phyloP scores from a whole-genome alignment of 2,797 vertebrate species.

The Cryptoprocta ferox region DNA sequence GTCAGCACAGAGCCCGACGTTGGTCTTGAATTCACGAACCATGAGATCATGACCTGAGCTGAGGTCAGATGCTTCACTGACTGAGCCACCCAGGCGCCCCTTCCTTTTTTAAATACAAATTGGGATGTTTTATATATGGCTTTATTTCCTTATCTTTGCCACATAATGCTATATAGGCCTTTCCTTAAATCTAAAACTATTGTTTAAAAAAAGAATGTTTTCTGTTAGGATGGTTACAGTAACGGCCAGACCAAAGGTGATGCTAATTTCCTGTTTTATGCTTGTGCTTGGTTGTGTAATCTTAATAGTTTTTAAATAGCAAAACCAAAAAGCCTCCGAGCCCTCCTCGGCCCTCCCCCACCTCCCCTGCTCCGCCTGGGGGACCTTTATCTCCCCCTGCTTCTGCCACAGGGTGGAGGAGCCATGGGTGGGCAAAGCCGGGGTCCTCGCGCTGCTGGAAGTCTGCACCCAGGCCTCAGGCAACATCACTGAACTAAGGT shows the following conservation, averaged over 20 bases:
- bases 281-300: not conserved
- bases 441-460: slow-evolving; percentile 77
- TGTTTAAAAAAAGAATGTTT: not conserved
- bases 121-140: not conserved
- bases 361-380: not conserved
- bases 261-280: not conserved
- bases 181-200: slow-evolving; percentile 13
- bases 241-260: not conserved
- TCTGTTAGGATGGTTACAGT: not conserved
- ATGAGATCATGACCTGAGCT: too few species aligned
- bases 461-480: slow-evolving; percentile 80
- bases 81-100: too few species aligned
- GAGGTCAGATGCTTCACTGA: too few species aligned
- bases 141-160: not conserved
- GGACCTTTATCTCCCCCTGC: not conserved
- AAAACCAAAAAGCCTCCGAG: not conserved
- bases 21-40: too few species aligned
- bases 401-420: slow-evolving; percentile 88
- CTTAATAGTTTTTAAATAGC: slow-evolving; percentile 26
- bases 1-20: too few species aligned
- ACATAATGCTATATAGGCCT: not conserved
- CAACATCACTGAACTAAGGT: slow-evolving; percentile 86
- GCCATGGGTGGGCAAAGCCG: slow-evolving; percentile 83
- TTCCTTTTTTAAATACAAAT: not conserved
- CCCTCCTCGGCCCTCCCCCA: rapidly evolving